These are phyloP conservation scores for Cyrtodaria siliqua DNA, from an alignment of 2,888 invertebrate genomes.

Conservation along the genomic window DNA sequence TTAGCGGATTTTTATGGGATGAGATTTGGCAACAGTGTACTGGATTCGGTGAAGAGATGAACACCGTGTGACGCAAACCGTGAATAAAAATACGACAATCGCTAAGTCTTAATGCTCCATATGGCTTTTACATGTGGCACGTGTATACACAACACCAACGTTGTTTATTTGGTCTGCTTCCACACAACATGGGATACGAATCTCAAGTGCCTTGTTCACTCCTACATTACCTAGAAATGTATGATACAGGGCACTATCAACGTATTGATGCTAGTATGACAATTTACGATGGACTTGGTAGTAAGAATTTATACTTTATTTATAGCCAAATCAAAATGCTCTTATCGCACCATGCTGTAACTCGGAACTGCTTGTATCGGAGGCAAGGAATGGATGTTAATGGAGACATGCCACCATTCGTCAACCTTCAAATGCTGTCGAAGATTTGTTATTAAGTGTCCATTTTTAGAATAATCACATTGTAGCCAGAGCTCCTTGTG, in stretches of 20 bases:
- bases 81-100: neutral
- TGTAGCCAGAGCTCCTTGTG: constrained; percentile 35
- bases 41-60: neutral
- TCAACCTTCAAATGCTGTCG: constrained; percentile 22
- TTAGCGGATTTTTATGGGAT: constrained; percentile 6
- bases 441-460: constrained; percentile 9
- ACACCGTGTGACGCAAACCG: neutral
- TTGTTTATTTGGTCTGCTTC: neutral
- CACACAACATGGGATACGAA: constrained; percentile 11
- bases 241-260: too few relatives aligned
- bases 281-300: too few relatives aligned
- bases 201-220: constrained; percentile 17
- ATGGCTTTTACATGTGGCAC: constrained; percentile 5
- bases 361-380: too few relatives aligned
- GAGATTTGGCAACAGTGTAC: constrained; percentile 1
- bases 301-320: too few relatives aligned
- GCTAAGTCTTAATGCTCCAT: constrained; percentile 7
- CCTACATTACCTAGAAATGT: too few relatives aligned
- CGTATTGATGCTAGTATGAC: too few relatives aligned
- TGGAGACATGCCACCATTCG: neutral
- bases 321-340: too few relatives aligned
- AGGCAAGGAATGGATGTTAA: too few relatives aligned
- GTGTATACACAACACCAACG: neutral
- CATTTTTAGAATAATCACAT: constrained; percentile 6
- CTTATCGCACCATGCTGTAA: too few relatives aligned